Evolutionary conservation across 2,113 vertebrate genomes (phyloP).

Genomic region (Prietella phreatophila): DNA sequence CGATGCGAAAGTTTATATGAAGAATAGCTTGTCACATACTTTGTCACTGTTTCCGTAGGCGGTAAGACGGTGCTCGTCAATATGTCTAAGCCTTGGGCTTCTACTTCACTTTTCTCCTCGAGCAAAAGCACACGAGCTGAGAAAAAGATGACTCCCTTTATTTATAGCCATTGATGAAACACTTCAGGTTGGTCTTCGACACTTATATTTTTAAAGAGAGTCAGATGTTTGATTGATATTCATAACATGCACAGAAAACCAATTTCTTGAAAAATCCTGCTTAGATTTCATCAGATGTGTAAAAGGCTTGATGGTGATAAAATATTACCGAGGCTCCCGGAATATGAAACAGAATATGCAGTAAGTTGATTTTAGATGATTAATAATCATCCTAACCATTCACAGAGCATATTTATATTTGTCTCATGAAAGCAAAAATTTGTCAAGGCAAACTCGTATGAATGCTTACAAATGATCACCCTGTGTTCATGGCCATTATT

Average conservation of each 20-base stretch:
- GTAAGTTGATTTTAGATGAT: not conserved
- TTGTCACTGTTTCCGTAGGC: slow-evolving; percentile 33
- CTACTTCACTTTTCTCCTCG: slow-evolving; percentile 8
- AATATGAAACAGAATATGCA: not conserved
- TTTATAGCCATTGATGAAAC: slow-evolving; percentile 22
- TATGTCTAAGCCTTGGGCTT: slow-evolving; percentile 14
- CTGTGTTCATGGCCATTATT: not conserved
- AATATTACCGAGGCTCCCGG: not conserved
- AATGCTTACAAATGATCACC: not conserved
- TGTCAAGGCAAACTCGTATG: not conserved
- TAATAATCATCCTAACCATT: not conserved
- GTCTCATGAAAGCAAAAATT: not conserved
- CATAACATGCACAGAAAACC: not conserved
- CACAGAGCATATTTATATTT: not conserved
- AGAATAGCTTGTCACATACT: slow-evolving; percentile 5
- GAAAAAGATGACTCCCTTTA: not conserved
- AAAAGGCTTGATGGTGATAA: not conserved
- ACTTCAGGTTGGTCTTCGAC: not conserved
- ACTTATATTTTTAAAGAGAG: not conserved
- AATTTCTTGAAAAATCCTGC: not conserved
- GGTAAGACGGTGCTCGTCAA: slow-evolving; percentile 20
- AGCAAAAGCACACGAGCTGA: not conserved
- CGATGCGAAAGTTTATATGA: slow-evolving; percentile 41
- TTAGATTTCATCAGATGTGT: not conserved
- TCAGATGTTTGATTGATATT: not conserved